phyloP scores from a whole-genome alignment of 1,140 invertebrate genomes.

The Hypsibius dujardini region DNA sequence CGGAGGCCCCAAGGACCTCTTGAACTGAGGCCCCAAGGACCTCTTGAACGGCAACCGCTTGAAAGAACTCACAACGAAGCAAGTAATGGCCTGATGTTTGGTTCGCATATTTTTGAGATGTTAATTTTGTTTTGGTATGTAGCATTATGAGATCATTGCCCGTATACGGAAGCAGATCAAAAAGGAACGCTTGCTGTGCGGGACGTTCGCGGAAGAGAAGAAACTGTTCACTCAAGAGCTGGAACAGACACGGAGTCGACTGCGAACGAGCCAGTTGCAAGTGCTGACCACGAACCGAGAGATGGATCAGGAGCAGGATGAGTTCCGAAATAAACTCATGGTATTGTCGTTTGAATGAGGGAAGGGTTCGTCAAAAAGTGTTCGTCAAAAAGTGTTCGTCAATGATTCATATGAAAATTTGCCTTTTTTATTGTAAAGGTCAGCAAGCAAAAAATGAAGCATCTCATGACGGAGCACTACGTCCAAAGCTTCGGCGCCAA shows the following conservation, averaged over 20 bases:
- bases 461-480: background rate
- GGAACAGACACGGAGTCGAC: background rate
- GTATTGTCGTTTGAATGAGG: background rate
- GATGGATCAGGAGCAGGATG: background rate
- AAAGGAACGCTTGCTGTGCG: background rate
- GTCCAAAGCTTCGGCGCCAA: background rate
- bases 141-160: background rate
- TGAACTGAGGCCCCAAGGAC: background rate
- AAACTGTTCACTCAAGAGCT: background rate
- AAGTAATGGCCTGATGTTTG: background rate
- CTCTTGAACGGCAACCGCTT: background rate
- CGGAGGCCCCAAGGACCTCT: too few relatives aligned
- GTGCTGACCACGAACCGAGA: background rate
- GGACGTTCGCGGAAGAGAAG: background rate
- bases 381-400: background rate
- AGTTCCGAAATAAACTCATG: background rate
- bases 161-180: background rate
- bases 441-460: constrained; percentile 8
- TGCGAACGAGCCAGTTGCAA: background rate
- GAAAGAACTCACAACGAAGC: background rate
- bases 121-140: background rate
- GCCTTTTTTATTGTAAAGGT: background rate
- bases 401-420: background rate
- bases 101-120: background rate
- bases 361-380: background rate